phyloP scores from a whole-genome alignment of 2,797 vertebrate genomes.

The Nyctibius grandis region DNA sequence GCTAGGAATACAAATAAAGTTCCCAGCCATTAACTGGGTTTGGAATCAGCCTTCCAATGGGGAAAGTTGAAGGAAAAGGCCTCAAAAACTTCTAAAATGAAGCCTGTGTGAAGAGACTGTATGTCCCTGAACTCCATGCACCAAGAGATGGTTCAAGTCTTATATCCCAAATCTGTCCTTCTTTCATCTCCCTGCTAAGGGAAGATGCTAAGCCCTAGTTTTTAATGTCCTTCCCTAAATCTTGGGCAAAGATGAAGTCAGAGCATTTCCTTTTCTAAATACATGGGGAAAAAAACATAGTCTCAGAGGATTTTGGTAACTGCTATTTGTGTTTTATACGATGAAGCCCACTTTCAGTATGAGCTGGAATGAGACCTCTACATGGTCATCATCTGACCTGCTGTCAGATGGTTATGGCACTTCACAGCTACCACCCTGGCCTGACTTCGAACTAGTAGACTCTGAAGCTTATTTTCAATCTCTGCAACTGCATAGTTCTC shows the following conservation, averaged over 20 bases:
- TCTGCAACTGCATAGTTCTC: neutral
- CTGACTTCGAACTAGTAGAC: neutral
- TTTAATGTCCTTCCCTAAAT: neutral
- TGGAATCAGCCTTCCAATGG: neutral
- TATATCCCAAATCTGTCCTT: neutral
- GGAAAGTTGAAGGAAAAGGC: neutral
- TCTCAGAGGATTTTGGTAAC: neutral
- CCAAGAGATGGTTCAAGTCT: neutral
- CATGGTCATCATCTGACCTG: neutral
- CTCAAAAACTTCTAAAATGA: neutral
- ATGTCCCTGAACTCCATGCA: neutral
- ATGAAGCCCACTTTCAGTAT: neutral
- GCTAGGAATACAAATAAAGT: neutral
- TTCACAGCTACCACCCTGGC: neutral
- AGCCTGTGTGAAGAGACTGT: neutral
- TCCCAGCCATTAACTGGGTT: neutral
- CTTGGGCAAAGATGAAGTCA: neutral
- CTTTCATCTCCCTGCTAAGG: neutral
- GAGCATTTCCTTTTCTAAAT: neutral
- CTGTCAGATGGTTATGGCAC: neutral
- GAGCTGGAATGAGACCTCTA: neutral
- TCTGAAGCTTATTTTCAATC: neutral
- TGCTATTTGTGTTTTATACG: neutral
- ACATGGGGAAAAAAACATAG: accelerated
- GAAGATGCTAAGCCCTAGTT: neutral